These are phyloP conservation scores for Petrocephalus microphthalmus DNA, from an alignment of 2,113 vertebrate genomes.

Conservation along the genomic window DNA sequence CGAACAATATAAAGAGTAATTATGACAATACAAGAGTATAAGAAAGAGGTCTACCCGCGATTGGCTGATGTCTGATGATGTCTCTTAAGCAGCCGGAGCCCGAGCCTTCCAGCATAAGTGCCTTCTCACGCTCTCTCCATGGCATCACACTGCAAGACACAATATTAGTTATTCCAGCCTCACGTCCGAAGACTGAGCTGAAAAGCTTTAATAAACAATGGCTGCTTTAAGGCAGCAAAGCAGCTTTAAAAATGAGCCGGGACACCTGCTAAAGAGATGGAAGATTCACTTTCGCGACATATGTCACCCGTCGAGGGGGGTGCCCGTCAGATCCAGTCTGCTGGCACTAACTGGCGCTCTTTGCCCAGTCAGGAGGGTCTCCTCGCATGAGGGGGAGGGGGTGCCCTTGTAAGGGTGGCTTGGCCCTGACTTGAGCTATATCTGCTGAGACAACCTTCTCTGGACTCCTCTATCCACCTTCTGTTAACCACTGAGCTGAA, in stretches of 20 bases:
- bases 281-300: conserved; percentile 18
- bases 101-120: conserved; percentile 6
- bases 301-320: neutral
- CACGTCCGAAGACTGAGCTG: neutral
- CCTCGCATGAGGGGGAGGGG: neutral
- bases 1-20: neutral
- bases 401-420: neutral
- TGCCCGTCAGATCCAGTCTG: neutral
- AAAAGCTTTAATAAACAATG: conserved; percentile 5
- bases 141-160: neutral
- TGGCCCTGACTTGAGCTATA: conserved; percentile 1
- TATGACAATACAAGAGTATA: neutral
- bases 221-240: conserved; percentile 11
- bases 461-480: neutral
- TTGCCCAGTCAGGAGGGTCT: neutral
- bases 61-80: neutral
- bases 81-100: neutral
- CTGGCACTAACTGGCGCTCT: neutral
- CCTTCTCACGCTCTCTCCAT: neutral
- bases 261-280: neutral
- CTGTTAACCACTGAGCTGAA: neutral
- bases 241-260: conserved; percentile 17
- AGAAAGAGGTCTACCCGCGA: neutral
- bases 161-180: conserved; percentile 11
- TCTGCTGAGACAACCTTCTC: neutral